Percentiles rank a stretch among this genome's conserved stretches.
These are phyloP conservation scores for Oryzaephilus surinamensis DNA, from an alignment of 1,140 invertebrate species.

Conservation along the genomic window DNA sequence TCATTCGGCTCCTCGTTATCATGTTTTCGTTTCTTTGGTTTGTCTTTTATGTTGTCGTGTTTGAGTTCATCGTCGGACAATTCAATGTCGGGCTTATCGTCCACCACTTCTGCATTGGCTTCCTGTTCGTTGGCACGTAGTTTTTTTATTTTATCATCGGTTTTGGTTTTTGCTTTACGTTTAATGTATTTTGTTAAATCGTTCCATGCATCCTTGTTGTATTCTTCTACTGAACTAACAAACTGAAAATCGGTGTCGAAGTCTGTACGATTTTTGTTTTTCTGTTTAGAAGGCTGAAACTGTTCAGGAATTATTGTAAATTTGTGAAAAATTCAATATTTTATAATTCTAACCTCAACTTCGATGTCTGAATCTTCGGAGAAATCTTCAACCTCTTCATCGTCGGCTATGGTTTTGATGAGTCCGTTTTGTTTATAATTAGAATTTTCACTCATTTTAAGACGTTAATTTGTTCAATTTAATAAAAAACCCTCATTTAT, in stretches of 20 bases:
- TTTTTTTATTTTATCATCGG: constrained; percentile 76
- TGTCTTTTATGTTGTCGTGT: constrained; percentile 50
- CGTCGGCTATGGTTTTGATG: constrained; percentile 67
- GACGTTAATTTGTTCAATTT: too few relatives aligned
- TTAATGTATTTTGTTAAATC: constrained; percentile 62
- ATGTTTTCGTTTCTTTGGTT: neutral
- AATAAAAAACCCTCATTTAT: too few relatives aligned
- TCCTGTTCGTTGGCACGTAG: constrained; percentile 46
- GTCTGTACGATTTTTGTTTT: constrained; percentile 39
- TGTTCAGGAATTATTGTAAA: constrained; percentile 34
- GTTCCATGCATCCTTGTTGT: constrained; percentile 76
- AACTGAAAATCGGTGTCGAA: constrained; percentile 69
- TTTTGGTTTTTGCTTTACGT: constrained; percentile 64
- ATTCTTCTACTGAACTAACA: constrained; percentile 57
- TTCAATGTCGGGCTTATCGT: constrained; percentile 28
- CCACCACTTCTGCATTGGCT: neutral
- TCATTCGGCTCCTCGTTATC: neutral
- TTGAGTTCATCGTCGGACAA: constrained; percentile 63
- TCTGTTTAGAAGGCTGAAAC: constrained; percentile 70
- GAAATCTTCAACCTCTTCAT: constrained; percentile 62
- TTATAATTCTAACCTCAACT: constrained; percentile 4
- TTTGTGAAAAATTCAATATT: constrained; percentile 31
- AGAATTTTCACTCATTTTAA: neutral
- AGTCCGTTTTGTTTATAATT: too few relatives aligned
- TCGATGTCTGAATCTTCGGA: constrained; percentile 43